phyloP scores from a whole-genome alignment of 2,888 invertebrate species.

The Bhutanitis thaidina region DNA sequence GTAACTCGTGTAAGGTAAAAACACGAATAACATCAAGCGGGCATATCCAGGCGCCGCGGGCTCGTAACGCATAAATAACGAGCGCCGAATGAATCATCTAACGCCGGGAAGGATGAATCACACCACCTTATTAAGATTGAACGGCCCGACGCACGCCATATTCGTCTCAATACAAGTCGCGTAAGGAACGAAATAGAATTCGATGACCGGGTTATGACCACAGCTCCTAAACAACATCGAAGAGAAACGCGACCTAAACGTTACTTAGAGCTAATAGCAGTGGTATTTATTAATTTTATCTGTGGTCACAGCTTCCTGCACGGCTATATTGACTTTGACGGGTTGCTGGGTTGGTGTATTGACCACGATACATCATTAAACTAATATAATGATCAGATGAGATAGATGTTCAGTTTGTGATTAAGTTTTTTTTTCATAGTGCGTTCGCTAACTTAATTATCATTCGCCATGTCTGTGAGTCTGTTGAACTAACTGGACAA shows the following conservation, averaged over 20 bases:
- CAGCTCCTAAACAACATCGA: neutral
- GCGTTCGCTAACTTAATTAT: too few species aligned
- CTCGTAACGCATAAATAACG: conserved; percentile 25
- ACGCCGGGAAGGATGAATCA: conserved; percentile 24
- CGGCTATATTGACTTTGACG: too few species aligned
- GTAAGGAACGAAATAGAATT: conserved; percentile 8
- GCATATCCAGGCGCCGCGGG: conserved; percentile 9
- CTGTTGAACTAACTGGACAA: too few species aligned
- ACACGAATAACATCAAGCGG: neutral
- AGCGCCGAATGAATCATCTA: conserved; percentile 26
- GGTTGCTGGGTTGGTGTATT: too few species aligned
- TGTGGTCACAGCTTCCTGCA: too few species aligned
- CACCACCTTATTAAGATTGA: conserved; percentile 20
- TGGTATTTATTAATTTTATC: too few species aligned
- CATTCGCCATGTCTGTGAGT: too few species aligned
- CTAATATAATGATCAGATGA: too few species aligned
- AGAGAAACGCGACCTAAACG: neutral
- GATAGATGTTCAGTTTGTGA: too few species aligned
- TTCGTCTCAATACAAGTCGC: conserved; percentile 11
- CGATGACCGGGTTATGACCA: neutral
- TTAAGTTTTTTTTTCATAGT: too few species aligned
- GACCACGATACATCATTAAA: too few species aligned
- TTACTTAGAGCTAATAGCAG: neutral
- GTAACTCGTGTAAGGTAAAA: neutral
- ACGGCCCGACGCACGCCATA: conserved; percentile 19